Percentiles rank a stretch among this genome's conserved stretches.
Conservation (phyloP, 1,140 invertebrate species). For the Pogonomyrmex barbatus region DNA sequence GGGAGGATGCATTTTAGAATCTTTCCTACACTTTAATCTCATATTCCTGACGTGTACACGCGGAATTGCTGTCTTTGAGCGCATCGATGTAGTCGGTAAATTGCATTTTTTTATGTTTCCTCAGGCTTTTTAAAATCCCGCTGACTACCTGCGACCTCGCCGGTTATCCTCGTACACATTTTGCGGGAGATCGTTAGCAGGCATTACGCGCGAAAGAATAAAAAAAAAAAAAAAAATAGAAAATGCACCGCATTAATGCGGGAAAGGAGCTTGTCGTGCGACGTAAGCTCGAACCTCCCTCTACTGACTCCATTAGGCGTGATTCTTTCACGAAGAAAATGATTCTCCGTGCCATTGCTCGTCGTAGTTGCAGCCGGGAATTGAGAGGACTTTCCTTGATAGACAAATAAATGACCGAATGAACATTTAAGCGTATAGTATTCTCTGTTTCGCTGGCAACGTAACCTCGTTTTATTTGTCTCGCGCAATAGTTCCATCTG, state of each 20-base stretch:
- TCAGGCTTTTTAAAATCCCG: constrained; percentile 25
- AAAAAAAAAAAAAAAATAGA: constrained; percentile 35
- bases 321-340: constrained; percentile 44
- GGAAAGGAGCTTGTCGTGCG: constrained; percentile 32
- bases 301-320: constrained; percentile 37
- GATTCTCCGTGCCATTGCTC: constrained; percentile 23
- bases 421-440: constrained; percentile 56
- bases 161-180: constrained; percentile 44
- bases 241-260: constrained; percentile 40
- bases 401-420: constrained; percentile 60
- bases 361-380: constrained; percentile 45
- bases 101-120: constrained; percentile 58
- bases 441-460: neutral
- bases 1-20: constrained; percentile 7
- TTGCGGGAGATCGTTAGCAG: constrained; percentile 37
- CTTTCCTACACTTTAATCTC: constrained; percentile 42
- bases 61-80: constrained; percentile 44
- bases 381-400: constrained; percentile 59
- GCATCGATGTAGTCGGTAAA: constrained; percentile 46
- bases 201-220: constrained; percentile 30
- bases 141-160: constrained; percentile 38
- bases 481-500: neutral
- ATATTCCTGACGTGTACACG: constrained; percentile 41
- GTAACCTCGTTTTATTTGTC: constrained; percentile 14
- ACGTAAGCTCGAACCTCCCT: constrained; percentile 27